These are phyloP conservation scores for Alviniconcha marisindica DNA, from an alignment of 1,140 invertebrate genomes.

Conservation along the genomic window DNA sequence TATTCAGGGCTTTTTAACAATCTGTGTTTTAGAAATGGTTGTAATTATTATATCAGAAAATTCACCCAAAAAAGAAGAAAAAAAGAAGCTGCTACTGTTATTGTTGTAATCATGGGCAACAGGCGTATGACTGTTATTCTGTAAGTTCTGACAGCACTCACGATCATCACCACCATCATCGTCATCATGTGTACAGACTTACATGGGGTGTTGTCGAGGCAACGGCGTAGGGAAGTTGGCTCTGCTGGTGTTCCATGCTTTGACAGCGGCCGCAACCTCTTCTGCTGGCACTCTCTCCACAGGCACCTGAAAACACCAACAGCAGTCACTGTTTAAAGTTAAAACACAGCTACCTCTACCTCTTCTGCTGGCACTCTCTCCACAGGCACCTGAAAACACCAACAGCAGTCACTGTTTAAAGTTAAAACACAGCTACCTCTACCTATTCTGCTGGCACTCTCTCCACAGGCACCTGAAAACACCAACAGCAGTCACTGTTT, in stretches of 20 bases:
- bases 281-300: constrained; percentile 70
- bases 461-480: constrained; percentile 26
- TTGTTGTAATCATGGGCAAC: too few relatives aligned
- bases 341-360: constrained; percentile 79
- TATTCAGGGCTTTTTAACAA: too few relatives aligned
- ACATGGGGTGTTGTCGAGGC: constrained; percentile 71
- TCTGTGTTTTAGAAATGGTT: too few relatives aligned
- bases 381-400: constrained; percentile 18
- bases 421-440: constrained; percentile 78
- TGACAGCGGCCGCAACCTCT: constrained; percentile 80
- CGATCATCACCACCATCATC: too few relatives aligned
- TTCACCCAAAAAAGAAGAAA: too few relatives aligned
- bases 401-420: too few relatives aligned
- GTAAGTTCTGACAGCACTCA: too few relatives aligned
- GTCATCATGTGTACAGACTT: constrained; percentile 53
- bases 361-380: constrained; percentile 77
- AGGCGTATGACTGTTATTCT: too few relatives aligned
- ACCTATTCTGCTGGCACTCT: constrained; percentile 79
- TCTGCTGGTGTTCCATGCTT: constrained; percentile 79
- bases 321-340: too few relatives aligned
- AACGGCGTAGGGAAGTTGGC: constrained; percentile 75
- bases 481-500: too few relatives aligned
- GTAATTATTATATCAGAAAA: too few relatives aligned
- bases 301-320: constrained; percentile 18
- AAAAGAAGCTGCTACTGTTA: too few relatives aligned